Evolutionary conservation across 2,888 invertebrate genomes (phyloP), one percentile per base, ranked within the genome.

Genomic region (Amiota communis): DNA sequence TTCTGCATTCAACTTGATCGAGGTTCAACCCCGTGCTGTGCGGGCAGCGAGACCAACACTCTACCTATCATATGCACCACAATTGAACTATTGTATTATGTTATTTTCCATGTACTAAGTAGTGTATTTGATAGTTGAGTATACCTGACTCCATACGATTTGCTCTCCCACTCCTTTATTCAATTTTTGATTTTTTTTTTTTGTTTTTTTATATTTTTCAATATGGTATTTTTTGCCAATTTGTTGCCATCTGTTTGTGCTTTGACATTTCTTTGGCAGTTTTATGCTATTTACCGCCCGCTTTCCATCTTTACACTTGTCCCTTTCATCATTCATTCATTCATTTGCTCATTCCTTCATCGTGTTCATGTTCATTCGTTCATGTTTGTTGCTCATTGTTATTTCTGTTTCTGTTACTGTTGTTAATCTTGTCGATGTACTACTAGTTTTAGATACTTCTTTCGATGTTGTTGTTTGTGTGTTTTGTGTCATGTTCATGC

Each of bases 101-200:
- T 73, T 70, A 68, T 72, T 65, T 72, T 75, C 78, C 80, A 59
- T 74, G 76, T 64, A 65, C 23, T 2, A 23, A 36, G 36, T 36
- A 36, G 36, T 0, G 36, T 36, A 36, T 36, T 36, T 2, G 8
- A 36, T 6, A 6, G 36, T 36, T 36, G 6, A 36, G 36, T 4
- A 6, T 6, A 6, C 6, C 36, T 6, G 36, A 36, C 36, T 36
- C 36, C 6, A 0, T 36, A 36, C 36, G 2, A 36, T 61, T 64
- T 65, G 73, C 80, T 72, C 11, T 15, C 48, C 17, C 48, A 65
- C 17, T 47, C 65, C 17, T 48, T 9, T 10, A 20, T 23, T 23
- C 2, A 23, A 1, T 23, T 23, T 23, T 23, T 23, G 1, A 3
- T 23, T 23, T 23, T 13, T 13, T 63, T 65, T 36, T 36, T 23